Base-by-base conservation (phyloP, 2,888 invertebrate species). In the Spialia ferax region DNA sequence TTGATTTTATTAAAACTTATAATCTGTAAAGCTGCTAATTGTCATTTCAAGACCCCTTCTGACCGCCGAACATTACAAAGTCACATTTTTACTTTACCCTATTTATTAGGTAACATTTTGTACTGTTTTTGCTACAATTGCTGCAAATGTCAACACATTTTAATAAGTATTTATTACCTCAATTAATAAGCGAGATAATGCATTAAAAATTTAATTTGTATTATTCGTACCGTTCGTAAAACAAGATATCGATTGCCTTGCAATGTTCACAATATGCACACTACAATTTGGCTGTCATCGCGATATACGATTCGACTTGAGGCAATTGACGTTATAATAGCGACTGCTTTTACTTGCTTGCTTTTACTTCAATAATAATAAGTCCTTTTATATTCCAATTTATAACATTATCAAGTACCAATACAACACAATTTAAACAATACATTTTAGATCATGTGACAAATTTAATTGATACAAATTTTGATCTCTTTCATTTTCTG, bases 201-300 rank as follows among this genome's bases (percentile, higher is more conserved):
- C n/a, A 13, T 22, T 23, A 57, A 10, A 42, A 60, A 35, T 54
- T 54, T 54, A 63, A 38, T 63, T 63, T 38, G n/a, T 35, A 35
- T 29, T 29, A 26, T 45, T 11, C 22, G 11, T 35, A 38, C 35
- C 11, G 20, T 32, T 6, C 18, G 35, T n/a, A 18, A 18, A 18
- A 18, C 42, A 29, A 55, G 45, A 63, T 56, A 56, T 64, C 52
- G 56, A 18, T 52, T 54, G 18, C 54, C 22, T 48, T 26, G 15
- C 10, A 54, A n/a, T 65, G 38, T 59, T 38, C 52, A 66, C 65
- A 65, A 59, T 50, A 35, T 48, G 29, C 13, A 32, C 42, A n/a
- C 42, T 66, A 66, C 54, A 66, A 66, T 60, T 66, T 66, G 66
- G 60, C 60, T 60, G 66, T 60, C 66, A 45, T 66, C 60, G 38